Evolutionary conservation across 2,888 invertebrate genomes (phyloP).

Genomic region (Apodemia duryi): DNA sequence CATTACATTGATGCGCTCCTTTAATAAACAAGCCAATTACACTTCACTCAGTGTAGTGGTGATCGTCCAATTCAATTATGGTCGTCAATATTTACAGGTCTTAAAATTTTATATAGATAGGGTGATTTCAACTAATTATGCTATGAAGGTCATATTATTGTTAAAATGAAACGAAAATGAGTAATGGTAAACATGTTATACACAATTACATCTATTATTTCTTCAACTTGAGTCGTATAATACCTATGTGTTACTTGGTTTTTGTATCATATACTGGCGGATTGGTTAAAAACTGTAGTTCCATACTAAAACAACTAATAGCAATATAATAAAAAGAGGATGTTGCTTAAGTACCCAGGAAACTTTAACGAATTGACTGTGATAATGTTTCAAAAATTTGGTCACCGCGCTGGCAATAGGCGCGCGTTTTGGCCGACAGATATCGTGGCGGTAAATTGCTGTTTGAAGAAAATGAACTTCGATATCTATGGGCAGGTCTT

Average conservation of each 20-base stretch:
- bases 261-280: not conserved
- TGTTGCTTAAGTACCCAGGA: too few species aligned
- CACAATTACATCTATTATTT: not conserved
- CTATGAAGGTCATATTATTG: not conserved
- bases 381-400: too few species aligned
- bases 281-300: too few species aligned
- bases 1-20: conserved; percentile 41
- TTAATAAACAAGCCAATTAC: conserved; percentile 34
- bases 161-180: not conserved
- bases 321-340: too few species aligned
- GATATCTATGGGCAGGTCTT: too few species aligned
- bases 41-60: conserved; percentile 14
- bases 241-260: not conserved
- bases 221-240: not conserved
- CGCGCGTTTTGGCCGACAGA: too few species aligned
- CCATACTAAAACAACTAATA: too few species aligned
- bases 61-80: conserved; percentile 2
- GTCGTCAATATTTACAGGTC: not conserved
- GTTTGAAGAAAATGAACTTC: too few species aligned
- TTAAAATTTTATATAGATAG: not conserved
- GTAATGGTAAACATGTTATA: not conserved
- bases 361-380: too few species aligned
- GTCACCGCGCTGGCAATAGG: too few species aligned
- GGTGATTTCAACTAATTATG: not conserved
- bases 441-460: too few species aligned